Evolutionary conservation across 2,797 vertebrate genomes (phyloP), one percentile per base, ranked within the genome.

Genomic region (Falco berigora): DNA sequence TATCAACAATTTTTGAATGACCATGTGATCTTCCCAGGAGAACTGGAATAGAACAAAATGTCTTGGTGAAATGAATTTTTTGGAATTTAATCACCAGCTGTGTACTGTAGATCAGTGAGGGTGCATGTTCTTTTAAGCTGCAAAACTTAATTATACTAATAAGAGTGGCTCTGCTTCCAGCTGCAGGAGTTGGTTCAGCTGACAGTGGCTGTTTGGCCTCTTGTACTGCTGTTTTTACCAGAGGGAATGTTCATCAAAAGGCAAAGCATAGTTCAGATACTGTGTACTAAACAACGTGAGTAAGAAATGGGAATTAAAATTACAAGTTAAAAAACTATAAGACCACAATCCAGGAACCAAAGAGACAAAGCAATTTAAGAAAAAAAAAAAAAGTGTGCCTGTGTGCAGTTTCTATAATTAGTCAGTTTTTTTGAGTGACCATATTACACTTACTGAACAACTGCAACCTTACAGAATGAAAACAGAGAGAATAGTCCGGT

Each of bases 11-110:
- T 97, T 96, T 93, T 96, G 73, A 96, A 81, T 86, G 95, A 92
- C 92, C 97, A 95, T 66, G 90, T 97, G 97, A 97, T 95, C 96
- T 87, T 96, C 98, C 97, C 96, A 95, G 92, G 97, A 97, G 97
- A 79, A 58, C 80, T 36, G 50, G 72, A 95, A 94, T 96, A 97
- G 97, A 97, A 98, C 97, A 98, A 96, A 97, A 97, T 98, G 97
- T 98, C 97, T 97, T 40, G 42, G 94, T 77, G 80, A 86, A 91
- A 96, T 81, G 88, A 92, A 64, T 32, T 90, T 86, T 97, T 95
- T 56, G 25, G 68, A 86, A 91, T 85, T 91, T 93, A 80, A 78
- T 93, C 82, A 90, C 58, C 94, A 95, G 56, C 71, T 96, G 96
- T 75, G 69, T 53, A 44, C 58, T 94, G 91, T 86, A 79, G 64